phyloP scores from a whole-genome alignment of 2,797 vertebrate species.

The Scleropages formosus region DNA sequence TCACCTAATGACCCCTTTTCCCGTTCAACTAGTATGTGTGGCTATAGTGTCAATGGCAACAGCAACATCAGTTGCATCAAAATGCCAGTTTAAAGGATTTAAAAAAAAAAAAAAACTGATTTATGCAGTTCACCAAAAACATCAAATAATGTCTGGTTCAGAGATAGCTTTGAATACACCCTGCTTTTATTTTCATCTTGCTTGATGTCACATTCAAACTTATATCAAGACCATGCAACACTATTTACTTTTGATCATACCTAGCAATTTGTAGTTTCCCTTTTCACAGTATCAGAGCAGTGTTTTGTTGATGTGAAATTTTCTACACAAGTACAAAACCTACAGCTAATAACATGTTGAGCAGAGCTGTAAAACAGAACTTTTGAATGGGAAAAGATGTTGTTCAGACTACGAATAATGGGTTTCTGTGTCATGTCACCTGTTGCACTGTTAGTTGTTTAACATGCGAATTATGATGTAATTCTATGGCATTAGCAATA shows the following conservation, averaged over 20 bases:
- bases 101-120: conserved; percentile 32
- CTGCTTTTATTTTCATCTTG: conserved; percentile 17
- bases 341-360: too few relatives aligned
- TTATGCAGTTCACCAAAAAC: conserved; percentile 28
- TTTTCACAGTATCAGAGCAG: neutral
- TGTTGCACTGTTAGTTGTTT: neutral
- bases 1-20: neutral
- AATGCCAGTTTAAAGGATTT: conserved; percentile 5
- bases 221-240: neutral
- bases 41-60: neutral
- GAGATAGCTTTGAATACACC: conserved; percentile 23
- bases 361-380: too few relatives aligned
- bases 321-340: too few relatives aligned
- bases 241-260: too few relatives aligned
- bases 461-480: neutral
- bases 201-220: neutral
- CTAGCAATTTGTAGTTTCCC: too few relatives aligned
- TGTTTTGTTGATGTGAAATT: neutral
- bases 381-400: neutral
- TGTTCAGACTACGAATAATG: neutral
- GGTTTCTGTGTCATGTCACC: neutral
- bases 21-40: neutral
- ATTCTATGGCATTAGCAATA: too few relatives aligned
- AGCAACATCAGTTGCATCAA: neutral
- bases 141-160: conserved; percentile 17